These are phyloP conservation scores for Leuciscus idus DNA, from an alignment of 2,113 vertebrate species.

Conservation along the genomic window DNA sequence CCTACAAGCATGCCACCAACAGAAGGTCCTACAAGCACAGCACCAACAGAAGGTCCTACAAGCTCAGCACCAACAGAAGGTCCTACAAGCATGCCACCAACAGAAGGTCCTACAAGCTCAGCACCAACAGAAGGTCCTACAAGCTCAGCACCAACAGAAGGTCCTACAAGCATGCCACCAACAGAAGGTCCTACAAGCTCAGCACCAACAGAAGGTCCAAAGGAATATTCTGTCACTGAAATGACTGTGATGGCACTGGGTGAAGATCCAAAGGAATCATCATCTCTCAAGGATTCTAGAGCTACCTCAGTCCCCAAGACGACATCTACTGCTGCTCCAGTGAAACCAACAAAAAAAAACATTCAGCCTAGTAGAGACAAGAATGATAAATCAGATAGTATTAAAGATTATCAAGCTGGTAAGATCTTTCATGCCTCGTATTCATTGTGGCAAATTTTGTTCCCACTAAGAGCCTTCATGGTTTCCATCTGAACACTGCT, in stretches of 20 bases:
- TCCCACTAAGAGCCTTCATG: not conserved
- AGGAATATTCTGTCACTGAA: not conserved
- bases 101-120: not conserved
- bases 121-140: not conserved
- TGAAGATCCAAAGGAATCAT: not conserved
- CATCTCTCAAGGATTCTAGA: not conserved
- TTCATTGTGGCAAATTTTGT: constrained; percentile 3
- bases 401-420: constrained; percentile 70
- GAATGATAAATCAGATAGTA: not conserved
- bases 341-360: constrained; percentile 11
- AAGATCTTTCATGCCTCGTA: not conserved
- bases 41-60: not conserved
- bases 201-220: not conserved
- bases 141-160: not conserved
- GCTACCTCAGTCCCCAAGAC: not conserved
- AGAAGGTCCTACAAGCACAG: not conserved
- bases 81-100: not conserved
- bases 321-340: not conserved
- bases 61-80: not conserved
- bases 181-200: not conserved
- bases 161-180: not conserved
- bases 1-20: not conserved
- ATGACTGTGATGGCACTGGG: not conserved
- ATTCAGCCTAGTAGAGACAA: not conserved
- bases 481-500: not conserved